Base-by-base conservation (phyloP, 1,140 invertebrate genomes). In the Scaptomyza pallida region DNA sequence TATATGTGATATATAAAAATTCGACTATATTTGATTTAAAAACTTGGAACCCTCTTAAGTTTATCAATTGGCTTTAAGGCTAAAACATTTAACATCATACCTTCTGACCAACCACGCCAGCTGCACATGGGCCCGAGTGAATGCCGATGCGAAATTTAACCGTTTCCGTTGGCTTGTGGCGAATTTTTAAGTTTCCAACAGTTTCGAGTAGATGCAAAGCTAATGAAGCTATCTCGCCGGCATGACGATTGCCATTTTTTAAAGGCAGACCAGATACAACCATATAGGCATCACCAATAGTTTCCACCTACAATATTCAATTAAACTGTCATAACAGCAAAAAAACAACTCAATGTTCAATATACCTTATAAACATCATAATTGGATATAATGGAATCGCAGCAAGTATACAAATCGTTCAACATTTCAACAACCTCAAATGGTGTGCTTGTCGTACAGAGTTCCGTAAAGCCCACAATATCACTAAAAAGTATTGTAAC, bases 251-350 rank as follows among this genome's bases (percentile, higher is more conserved):
- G 0, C 93, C 93, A 89, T 95, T 95, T 73, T 95, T 93, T 5
- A 95, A 92, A 0, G 97, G 97, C 61, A 98, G 92, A 0, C 97
- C 98, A 13, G 96, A 97, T n/a, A 97, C 97, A 2, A 98, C 90
- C 97, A 98, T 98, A 91, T 99, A 99, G 2, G 97, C 97, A 91
- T 98, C 97, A 1, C 97, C 97, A 73, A 99, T 99, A 0, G 97
- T 99, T 92, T 99, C 97, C 48, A 98, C 96, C 96, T 97, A 4
- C 2, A n/a, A 57, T 23, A 16, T 5, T 1, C 5, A 13, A 13
- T n/a, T 4, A n/a, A n/a, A 6, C 1, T 0, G 2, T 9, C 6
- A 15, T 5, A 3, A 43, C 5, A 5, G 1, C 1, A 5, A 9
- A 37, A 4, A 3, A 10, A 0, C 16, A 2, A n/a, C n/a, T 1